A percentile compares a stretch with the other conserved stretches of the same genome.
These are phyloP conservation scores for Gallinago solitaria DNA, from an alignment of 2,797 vertebrate species.

Conservation along the genomic window DNA sequence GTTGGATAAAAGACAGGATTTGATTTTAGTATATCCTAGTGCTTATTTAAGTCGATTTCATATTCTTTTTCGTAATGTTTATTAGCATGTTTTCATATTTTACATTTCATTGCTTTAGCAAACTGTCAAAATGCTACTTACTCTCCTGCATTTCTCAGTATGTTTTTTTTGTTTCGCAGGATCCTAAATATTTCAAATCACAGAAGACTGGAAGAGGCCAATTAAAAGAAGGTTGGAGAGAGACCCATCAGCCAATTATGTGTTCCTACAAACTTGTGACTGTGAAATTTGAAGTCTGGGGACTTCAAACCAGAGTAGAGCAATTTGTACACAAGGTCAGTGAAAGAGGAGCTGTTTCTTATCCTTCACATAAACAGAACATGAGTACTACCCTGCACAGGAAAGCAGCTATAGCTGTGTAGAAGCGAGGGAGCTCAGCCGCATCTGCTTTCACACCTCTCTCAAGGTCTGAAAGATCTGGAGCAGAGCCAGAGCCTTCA, in stretches of 20 bases:
- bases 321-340: slow-evolving; percentile 98
- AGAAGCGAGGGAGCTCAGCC: background rate
- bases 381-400: background rate
- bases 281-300: slow-evolving; percentile 99
- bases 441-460: background rate
- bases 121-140: background rate
- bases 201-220: slow-evolving; percentile 93
- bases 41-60: background rate
- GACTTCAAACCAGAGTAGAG: slow-evolving; percentile 97
- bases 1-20: background rate
- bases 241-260: slow-evolving; percentile 94
- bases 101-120: background rate
- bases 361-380: background rate
- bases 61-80: background rate
- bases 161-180: slow-evolving; percentile 77
- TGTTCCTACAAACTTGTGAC: slow-evolving; percentile 99
- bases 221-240: slow-evolving; percentile 94
- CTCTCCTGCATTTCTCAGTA: background rate
- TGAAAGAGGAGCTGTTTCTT: slow-evolving; percentile 4
- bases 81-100: background rate
- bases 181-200: slow-evolving; percentile 93
- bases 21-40: background rate
- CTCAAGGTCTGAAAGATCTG: background rate
- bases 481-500: background rate
- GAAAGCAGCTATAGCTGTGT: background rate